Evolutionary conservation across 2,888 invertebrate species (phyloP), one percentile per base, ranked within the genome.

Genomic region (Crocallis elinguaria): DNA sequence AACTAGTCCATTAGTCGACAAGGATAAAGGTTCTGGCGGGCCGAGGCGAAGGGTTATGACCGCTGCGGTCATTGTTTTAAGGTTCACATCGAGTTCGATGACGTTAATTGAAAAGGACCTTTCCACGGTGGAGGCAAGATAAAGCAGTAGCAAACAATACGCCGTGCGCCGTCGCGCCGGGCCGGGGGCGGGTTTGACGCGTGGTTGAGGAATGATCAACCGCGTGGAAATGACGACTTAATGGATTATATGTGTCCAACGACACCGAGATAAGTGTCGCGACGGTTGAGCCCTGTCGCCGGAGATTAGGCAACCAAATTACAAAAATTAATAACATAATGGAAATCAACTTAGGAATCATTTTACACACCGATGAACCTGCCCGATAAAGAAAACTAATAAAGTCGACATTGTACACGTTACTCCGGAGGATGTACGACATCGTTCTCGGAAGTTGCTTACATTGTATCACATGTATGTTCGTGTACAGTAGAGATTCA

Each of bases 201-300:
- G 86, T 86, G 88, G 86, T 88, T 89, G 88, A 90, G 77, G 88
- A 90, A 90, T 90, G 86, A 88, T 84, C 89, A 88, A 75, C 88
- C 75, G 80, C 69, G 86, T 90, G 89, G 89, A 91, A 91, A 90
- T 90, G 90, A 90, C 88, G 91, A 89, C 87, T 90, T 91, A 91
- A 91, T 91, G 91, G 90, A 91, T 90, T 88, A 91, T 88, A 84
- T 88, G 82, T 91, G 91, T 91, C 86, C 82, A 77, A 79, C 83
- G 88, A 88, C 88, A 87, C 82, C 80, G 77, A 88, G 90, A 90
- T 90, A 90, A 90, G 88, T 90, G 91, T 89, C 88, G 84, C 83
- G 73, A 70, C 82, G 77, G 79, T 82, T 84, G 82, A 72, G 77
- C 66, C 77, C 79, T 81, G 87, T 88, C 89, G 79, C 74, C 75